A percentile compares a stretch with the other conserved stretches of the same genome.
phyloP scores from a whole-genome alignment of 2,888 invertebrate species.

The Hirtodrosophila cameraria region DNA sequence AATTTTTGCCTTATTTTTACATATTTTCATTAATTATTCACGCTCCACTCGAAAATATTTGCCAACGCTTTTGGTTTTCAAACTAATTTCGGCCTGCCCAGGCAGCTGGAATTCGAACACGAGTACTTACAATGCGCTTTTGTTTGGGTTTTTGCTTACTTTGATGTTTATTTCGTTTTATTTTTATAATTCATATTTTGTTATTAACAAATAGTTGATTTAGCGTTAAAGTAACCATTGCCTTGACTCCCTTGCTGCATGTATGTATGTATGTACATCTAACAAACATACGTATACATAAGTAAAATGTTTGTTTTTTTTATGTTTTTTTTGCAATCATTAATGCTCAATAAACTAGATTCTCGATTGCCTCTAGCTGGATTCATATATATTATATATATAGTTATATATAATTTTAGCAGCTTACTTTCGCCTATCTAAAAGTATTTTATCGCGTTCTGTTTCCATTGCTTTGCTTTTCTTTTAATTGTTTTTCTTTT shows the following conservation, averaged over 20 bases:
- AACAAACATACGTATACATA: slow-evolving; percentile 40
- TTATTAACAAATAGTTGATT: slow-evolving; percentile 62
- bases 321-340: slow-evolving; percentile 15
- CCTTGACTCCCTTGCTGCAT: slow-evolving; percentile 58
- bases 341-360: slow-evolving; percentile 39
- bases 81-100: slow-evolving; percentile 18
- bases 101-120: slow-evolving; percentile 33
- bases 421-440: slow-evolving; percentile 75
- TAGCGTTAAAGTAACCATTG: slow-evolving; percentile 59
- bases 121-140: slow-evolving; percentile 22
- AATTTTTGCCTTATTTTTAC: no score
- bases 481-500: slow-evolving; percentile 10
- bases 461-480: slow-evolving; percentile 24
- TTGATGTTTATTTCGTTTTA: slow-evolving; percentile 21
- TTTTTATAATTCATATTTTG: slow-evolving; percentile 17
- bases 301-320: slow-evolving; percentile 36
- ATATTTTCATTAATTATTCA: no score
- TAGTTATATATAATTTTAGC: slow-evolving; percentile 40
- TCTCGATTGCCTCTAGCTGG: slow-evolving; percentile 54
- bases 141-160: slow-evolving; percentile 12
- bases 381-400: slow-evolving; percentile 30
- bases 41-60: slow-evolving; percentile 36
- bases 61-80: slow-evolving; percentile 20
- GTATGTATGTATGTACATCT: slow-evolving; percentile 9
- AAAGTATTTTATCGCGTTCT: slow-evolving; percentile 48